Conservation (phyloP, 2,797 vertebrate species). For the Periophthalmus magnuspinnatus region DNA sequence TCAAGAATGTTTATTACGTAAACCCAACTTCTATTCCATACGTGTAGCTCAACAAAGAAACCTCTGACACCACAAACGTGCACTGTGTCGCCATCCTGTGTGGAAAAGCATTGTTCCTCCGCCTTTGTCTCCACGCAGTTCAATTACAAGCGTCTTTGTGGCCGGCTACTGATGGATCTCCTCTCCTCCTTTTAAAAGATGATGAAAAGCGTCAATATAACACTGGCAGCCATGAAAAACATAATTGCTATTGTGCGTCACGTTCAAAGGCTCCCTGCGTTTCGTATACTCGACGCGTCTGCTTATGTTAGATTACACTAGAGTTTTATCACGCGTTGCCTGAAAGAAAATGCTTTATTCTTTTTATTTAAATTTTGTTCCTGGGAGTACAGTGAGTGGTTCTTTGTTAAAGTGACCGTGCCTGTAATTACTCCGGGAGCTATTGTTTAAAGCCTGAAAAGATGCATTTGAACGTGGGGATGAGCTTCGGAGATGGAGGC, state of each 20-base stretch:
- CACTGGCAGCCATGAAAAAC: constrained; percentile 23
- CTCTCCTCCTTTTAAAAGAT: constrained; percentile 26
- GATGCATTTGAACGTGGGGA: constrained; percentile 36
- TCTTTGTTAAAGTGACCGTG: constrained; percentile 1
- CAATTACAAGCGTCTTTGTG: constrained; percentile 22
- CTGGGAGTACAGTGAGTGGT: constrained; percentile 22
- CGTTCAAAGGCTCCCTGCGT: constrained; percentile 30
- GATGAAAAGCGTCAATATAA: constrained; percentile 50
- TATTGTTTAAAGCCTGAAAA: constrained; percentile 54
- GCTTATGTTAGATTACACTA: constrained; percentile 66
- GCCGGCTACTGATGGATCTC: constrained; percentile 30
- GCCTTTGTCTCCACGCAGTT: constrained; percentile 19
- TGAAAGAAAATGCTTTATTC: constrained; percentile 35
- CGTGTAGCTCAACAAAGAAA: neutral
- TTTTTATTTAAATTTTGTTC: constrained; percentile 27
- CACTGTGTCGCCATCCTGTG: neutral
- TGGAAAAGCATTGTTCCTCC: constrained; percentile 16
- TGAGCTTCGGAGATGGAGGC: constrained; percentile 27
- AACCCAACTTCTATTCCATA: neutral
- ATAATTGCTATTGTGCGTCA: constrained; percentile 54
- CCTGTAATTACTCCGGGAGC: constrained; percentile 51
- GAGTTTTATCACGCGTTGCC: constrained; percentile 28
- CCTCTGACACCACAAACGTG: too few relatives aligned
- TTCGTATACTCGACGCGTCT: constrained; percentile 39
- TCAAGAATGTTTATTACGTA: too few relatives aligned